Percentiles rank a stretch among this genome's conserved stretches.
phyloP scores from a whole-genome alignment of 2,888 invertebrate species.

The Gandaritis pyraliata region DNA sequence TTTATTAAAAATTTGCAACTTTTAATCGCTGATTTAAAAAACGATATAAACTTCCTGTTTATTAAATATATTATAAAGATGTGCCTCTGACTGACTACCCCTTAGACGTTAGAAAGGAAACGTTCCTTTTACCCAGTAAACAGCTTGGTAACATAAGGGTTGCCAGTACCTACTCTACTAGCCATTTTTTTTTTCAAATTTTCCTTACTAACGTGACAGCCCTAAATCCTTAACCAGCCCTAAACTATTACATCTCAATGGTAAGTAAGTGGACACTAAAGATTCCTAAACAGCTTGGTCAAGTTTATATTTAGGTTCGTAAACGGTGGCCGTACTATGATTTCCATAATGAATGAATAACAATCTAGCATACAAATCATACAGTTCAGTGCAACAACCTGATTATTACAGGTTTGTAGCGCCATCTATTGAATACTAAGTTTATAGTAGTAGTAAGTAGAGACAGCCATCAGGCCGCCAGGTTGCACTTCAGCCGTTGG shows the following conservation, averaged over 20 bases:
- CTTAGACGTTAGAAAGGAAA: too few species aligned
- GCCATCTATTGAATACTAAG: conserved; percentile 26
- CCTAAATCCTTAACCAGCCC: not conserved
- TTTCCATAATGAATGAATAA: conserved; percentile 22
- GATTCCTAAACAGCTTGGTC: conserved; percentile 16
- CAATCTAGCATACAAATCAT: conserved; percentile 19
- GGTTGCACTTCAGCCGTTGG: conserved; percentile 2
- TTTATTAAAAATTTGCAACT: too few species aligned
- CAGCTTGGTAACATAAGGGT: too few species aligned
- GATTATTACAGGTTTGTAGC: conserved; percentile 18
- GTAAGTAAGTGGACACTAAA: conserved; percentile 14
- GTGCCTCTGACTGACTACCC: too few species aligned
- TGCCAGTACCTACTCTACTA: too few species aligned
- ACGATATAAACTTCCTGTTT: too few species aligned
- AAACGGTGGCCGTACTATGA: conserved; percentile 9
- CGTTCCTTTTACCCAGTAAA: too few species aligned
- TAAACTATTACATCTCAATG: conserved; percentile 1
- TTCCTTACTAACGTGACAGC: not conserved
- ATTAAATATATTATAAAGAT: too few species aligned
- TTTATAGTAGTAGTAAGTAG: not conserved
- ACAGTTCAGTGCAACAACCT: conserved; percentile 26
- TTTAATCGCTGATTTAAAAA: too few species aligned
- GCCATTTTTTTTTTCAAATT: not conserved
- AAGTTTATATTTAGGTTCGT: conserved; percentile 23
- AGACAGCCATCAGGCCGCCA: not conserved